phyloP scores from a whole-genome alignment of 2,113 vertebrate genomes.

The Cepphus grylle region DNA sequence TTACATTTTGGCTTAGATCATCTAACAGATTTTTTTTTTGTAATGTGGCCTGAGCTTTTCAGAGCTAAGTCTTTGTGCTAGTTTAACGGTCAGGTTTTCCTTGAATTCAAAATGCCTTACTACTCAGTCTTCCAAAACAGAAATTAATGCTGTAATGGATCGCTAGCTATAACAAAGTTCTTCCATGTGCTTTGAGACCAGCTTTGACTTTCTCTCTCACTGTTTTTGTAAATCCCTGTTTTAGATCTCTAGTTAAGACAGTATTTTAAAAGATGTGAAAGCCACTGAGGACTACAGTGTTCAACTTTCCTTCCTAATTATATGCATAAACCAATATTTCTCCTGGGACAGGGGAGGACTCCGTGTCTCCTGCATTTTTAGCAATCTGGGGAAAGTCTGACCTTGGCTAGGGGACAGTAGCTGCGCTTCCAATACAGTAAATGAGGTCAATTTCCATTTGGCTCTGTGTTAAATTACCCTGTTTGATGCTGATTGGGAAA shows the following conservation, averaged over 20 bases:
- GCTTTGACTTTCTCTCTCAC: neutral
- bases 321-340: constrained; percentile 2
- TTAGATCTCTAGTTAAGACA: neutral
- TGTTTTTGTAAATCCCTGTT: neutral
- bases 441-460: constrained; percentile 29
- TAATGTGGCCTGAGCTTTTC: neutral
- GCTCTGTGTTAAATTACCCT: neutral
- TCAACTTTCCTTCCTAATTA: constrained; percentile 32
- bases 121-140: neutral
- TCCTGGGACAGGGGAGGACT: neutral
- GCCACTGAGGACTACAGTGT: neutral
- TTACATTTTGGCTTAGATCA: neutral
- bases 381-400: neutral
- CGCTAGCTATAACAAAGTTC: neutral
- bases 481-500: constrained; percentile 7
- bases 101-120: neutral
- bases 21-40: neutral
- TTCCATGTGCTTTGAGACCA: neutral
- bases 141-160: neutral
- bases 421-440: neutral
- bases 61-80: neutral
- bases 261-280: constrained; percentile 33
- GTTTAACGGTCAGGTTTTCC: neutral
- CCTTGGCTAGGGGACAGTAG: constrained; percentile 17
- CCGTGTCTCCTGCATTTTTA: neutral